Evolutionary conservation across 2,888 invertebrate species (phyloP), one percentile per base, ranked within the genome.

Genomic region (Ligdia adustata): DNA sequence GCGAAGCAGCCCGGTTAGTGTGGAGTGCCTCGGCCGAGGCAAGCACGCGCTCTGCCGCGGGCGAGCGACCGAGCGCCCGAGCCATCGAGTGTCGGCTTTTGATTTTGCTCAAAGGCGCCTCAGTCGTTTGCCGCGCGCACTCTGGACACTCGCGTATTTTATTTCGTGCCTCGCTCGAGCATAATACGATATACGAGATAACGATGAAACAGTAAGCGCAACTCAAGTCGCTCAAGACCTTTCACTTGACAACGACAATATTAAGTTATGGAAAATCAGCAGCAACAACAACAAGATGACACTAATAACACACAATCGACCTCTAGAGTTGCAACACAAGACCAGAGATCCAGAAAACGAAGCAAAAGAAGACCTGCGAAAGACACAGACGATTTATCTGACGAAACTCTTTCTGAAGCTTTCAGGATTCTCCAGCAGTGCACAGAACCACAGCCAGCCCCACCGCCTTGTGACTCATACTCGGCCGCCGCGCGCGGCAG

Each of bases 41-140:
- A 43, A 34, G 44, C 44, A 42, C 38, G 27, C 28, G 35, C 39
- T 28, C 46, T 24, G 49, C 46, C 45, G 33, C 43, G 44, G 28
- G 14, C 46, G 47, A 43, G 48, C 41, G 32, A 13, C 26, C 28
- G 29, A 45, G 40, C 40, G 45, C 22, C 49, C 57, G 48, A 48
- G 45, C 54, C 52, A 34, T 28, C 16, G 18, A 37, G 45, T 52
- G 49, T 47, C 52, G 52, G 40, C 31, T 53, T 55, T 57, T 50
- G 47, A 52, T n/a, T n/a, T n/a, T n/a, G n/a, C n/a, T n/a, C n/a
- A n/a, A n/a, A n/a, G n/a, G n/a, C n/a, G n/a, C n/a, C 51, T 55
- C 58, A 50, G 45, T 48, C 49, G 38, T 45, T 50, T 53, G 47
- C 52, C 52, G 49, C 59, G 52, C 43, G 52, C 54, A 47, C 31